A percentile compares a stretch with the other conserved stretches of the same genome.
Conservation (phyloP, 2,888 invertebrate species). For the Eristalis pertinax region DNA sequence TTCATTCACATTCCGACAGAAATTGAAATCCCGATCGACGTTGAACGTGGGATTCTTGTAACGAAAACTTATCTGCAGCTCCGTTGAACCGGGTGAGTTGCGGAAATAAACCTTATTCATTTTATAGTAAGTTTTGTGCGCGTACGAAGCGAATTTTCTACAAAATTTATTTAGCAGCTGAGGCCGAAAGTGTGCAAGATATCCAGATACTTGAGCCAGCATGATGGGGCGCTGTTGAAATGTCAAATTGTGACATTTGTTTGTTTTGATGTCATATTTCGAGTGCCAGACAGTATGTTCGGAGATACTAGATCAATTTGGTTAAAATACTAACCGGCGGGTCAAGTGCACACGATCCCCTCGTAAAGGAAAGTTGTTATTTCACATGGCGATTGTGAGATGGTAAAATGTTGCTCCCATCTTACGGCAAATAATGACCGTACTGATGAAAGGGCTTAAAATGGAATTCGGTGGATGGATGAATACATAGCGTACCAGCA, state of each 20-base stretch:
- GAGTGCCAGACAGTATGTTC: too few species aligned
- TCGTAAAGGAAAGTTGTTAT: too few species aligned
- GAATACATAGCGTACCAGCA: too few species aligned
- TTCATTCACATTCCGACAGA: slow-evolving; percentile 86
- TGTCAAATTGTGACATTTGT: slow-evolving; percentile 2
- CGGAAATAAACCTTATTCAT: slow-evolving; percentile 85
- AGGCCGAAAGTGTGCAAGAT: not conserved
- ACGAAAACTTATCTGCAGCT: slow-evolving; percentile 84
- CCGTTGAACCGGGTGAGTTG: slow-evolving; percentile 81
- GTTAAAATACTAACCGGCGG: too few species aligned
- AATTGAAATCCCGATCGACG: slow-evolving; percentile 87
- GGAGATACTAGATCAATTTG: too few species aligned
- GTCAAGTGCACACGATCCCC: too few species aligned
- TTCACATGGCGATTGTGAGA: too few species aligned
- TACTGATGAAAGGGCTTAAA: too few species aligned
- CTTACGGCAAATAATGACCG: too few species aligned
- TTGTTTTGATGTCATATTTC: not conserved
- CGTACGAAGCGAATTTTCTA: slow-evolving; percentile 57
- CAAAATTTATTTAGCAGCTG: not conserved
- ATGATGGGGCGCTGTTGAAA: slow-evolving; percentile 28
- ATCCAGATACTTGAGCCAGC: slow-evolving; percentile 17
- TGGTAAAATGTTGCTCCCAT: too few species aligned
- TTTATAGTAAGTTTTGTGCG: slow-evolving; percentile 68
- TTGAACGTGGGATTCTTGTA: slow-evolving; percentile 81
- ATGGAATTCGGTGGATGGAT: too few species aligned